Evolutionary conservation across 2,888 invertebrate genomes (phyloP).

Genomic region (Amphipoea lucens): DNA sequence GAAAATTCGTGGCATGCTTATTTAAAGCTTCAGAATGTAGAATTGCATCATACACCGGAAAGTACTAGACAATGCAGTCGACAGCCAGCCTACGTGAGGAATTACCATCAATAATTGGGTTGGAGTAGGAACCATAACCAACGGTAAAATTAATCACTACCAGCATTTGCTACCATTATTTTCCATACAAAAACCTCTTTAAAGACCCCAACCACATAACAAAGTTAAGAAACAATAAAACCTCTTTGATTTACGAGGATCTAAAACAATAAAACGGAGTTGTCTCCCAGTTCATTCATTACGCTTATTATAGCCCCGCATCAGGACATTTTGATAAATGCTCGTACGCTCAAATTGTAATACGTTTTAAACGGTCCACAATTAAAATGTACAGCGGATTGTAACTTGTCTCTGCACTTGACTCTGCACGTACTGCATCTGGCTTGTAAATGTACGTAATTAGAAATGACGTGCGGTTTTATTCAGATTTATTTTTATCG

Average conservation of each 20-base stretch:
- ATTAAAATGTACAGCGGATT: constrained; percentile 80
- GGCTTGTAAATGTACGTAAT: constrained; percentile 69
- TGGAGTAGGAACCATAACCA: background rate
- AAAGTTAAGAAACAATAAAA: constrained; percentile 71
- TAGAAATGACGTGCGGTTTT: constrained; percentile 70
- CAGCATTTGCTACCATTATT: background rate
- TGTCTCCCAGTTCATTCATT: constrained; percentile 72
- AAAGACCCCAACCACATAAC: constrained; percentile 59
- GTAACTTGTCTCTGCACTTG: constrained; percentile 74
- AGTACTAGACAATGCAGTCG: background rate
- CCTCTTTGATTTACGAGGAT: constrained; percentile 75
- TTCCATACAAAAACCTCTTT: constrained; percentile 9
- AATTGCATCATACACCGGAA: background rate
- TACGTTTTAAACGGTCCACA: constrained; percentile 79
- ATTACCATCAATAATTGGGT: constrained; percentile 18
- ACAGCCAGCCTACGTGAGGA: background rate
- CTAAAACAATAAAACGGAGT: constrained; percentile 75
- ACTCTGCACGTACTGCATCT: constrained; percentile 65
- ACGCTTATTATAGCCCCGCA: constrained; percentile 69
- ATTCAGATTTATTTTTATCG: constrained; percentile 18
- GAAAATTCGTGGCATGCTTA: background rate
- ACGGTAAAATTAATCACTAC: background rate
- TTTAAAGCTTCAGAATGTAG: background rate
- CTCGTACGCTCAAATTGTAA: constrained; percentile 76
- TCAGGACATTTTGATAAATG: constrained; percentile 78